Evolutionary conservation across 2,797 vertebrate genomes (phyloP), one percentile per base, ranked within the genome.

Genomic region (Alca torda): DNA sequence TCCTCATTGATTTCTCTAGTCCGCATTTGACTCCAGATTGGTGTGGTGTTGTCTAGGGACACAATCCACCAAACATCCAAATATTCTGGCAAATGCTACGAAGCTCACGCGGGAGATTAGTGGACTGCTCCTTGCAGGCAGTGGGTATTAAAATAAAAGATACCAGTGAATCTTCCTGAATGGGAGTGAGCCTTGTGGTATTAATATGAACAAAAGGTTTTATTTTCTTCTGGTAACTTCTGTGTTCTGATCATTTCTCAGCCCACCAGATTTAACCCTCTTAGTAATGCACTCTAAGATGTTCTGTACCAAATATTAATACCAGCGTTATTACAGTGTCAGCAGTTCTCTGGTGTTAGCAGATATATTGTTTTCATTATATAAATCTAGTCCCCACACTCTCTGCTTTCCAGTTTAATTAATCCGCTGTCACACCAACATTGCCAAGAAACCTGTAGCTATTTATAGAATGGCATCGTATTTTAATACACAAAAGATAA

Each of bases 321-420:
- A 95, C 89, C 76, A 4, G 82, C 28, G 11, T 93, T 97, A 96
- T 97, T 96, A 94, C 82, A 23, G 82, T 91, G 84, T 97, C 95
- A 91, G 93, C 93, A 92, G 60, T 94, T 97, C 95, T 92, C 78
- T 1, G 20, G 75, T 45, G 65, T 79, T 95, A 94, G 89, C 84
- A 96, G 95, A 97, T 97, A 95, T 86, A 96, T 96, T 96, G 82
- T 95, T 97, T 97, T 97, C 96, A 96, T 97, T 97, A 94, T 76
- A 94, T 96, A 95, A 96, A 97, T 93, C 94, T 93, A 56, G 76
- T 96, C 79, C 90, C 76, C 65, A 33, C 28, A 63, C 79, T 87
- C 64, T 83, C 81, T 75, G 89, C 90, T 93, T 92, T 95, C 92
- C 82, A 91, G 79, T 96, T 97, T 97, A 96, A 95, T 97, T 97